These are phyloP conservation scores for Stegana nigrithorax DNA, from an alignment of 2,888 invertebrate genomes.

Conservation along the genomic window DNA sequence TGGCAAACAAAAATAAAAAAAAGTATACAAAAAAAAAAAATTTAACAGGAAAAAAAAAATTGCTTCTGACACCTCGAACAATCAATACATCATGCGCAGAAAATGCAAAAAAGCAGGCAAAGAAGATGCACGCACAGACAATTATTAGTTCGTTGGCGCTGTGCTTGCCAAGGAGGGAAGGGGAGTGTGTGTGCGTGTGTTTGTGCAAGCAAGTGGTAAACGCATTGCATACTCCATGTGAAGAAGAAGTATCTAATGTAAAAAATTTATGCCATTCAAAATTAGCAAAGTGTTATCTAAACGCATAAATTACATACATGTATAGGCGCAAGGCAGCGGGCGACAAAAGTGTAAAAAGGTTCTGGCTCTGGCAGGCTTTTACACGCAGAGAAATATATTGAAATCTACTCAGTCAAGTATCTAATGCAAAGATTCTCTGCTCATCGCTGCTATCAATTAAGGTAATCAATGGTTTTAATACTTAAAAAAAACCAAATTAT, in stretches of 20 bases:
- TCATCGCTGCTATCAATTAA: too few species aligned
- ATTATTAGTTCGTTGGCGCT: too few species aligned
- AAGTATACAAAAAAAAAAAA: constrained; percentile 17
- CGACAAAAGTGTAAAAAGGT: background rate
- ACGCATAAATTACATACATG: constrained; percentile 62
- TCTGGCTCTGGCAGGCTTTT: background rate
- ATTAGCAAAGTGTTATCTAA: constrained; percentile 62
- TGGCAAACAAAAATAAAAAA: background rate
- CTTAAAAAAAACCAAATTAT: too few species aligned
- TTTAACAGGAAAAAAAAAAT: constrained; percentile 25
- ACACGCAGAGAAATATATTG: too few species aligned
- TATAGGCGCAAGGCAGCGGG: constrained; percentile 31
- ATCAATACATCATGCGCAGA: constrained; percentile 52
- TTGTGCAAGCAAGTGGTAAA: constrained; percentile 21
- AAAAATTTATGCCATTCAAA: constrained; percentile 62
- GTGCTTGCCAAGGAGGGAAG: background rate
- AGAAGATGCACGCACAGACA: constrained; percentile 51
- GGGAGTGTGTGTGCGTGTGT: background rate
- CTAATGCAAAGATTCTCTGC: too few species aligned
- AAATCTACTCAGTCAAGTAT: too few species aligned
- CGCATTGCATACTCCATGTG: background rate
- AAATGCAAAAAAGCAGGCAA: constrained; percentile 37
- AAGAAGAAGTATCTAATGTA: constrained; percentile 39
- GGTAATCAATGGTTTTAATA: too few species aligned
- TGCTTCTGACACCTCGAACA: constrained; percentile 59